Conservation (phyloP, 2,888 invertebrate genomes). For the Noctua janthe region DNA sequence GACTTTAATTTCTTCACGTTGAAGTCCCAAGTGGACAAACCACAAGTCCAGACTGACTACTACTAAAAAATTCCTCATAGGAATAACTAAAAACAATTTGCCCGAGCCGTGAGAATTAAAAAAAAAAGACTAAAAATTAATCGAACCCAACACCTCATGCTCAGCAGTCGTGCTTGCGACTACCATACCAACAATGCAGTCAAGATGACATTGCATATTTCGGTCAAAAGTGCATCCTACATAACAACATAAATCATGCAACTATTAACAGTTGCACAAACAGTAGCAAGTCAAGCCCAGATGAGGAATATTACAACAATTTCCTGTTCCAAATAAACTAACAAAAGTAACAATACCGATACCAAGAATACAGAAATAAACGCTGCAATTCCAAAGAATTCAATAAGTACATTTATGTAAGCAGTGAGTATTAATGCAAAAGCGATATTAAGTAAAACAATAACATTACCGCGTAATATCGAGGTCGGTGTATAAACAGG, state of each 20-base stretch:
- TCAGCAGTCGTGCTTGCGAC: neutral
- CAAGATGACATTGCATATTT: neutral
- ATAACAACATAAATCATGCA: neutral
- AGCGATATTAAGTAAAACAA: conserved; percentile 50
- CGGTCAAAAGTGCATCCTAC: neutral
- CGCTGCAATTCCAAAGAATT: conserved; percentile 36
- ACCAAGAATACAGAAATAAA: conserved; percentile 33
- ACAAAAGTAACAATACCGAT: conserved; percentile 4
- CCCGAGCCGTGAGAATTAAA: too few species aligned
- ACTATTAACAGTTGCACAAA: neutral
- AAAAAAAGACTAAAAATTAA: neutral
- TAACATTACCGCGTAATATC: conserved; percentile 48
- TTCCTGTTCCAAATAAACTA: conserved; percentile 40
- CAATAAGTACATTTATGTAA: conserved; percentile 37
- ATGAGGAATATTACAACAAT: conserved; percentile 18
- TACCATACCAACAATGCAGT: neutral
- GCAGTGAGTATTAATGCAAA: conserved; percentile 48
- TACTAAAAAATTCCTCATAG: neutral
- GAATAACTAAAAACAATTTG: neutral
- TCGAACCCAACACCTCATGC: neutral
- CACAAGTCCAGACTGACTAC: neutral
- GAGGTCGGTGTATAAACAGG: conserved; percentile 54
- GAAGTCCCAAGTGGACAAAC: too few species aligned
- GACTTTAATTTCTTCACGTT: neutral
- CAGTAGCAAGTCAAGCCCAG: neutral